Evolutionary conservation across 2,797 vertebrate genomes (phyloP).

Genomic region (Acrossocheilus fasciatus): DNA sequence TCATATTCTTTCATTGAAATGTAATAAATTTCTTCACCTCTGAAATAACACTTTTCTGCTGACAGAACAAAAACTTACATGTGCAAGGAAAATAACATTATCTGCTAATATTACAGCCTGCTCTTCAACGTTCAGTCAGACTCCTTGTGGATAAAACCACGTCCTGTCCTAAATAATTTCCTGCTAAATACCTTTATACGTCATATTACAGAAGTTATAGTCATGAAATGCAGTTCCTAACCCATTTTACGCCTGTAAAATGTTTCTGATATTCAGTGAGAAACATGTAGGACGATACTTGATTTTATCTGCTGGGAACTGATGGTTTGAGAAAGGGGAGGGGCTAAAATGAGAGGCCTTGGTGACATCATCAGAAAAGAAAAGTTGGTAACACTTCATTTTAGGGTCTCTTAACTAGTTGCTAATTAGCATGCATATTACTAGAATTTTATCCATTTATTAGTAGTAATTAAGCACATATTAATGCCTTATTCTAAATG

Average conservation of each 20-base stretch:
- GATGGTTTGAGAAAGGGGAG: neutral
- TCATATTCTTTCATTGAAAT: neutral
- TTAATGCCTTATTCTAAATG: too few relatives aligned
- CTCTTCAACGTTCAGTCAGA: neutral
- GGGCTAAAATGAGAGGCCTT: neutral
- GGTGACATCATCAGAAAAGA: neutral
- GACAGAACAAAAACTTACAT: constrained; percentile 1
- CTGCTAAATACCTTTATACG: neutral
- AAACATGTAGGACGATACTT: neutral
- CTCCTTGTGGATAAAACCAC: neutral
- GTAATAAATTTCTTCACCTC: neutral
- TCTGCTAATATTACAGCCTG: neutral
- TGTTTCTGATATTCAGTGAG: neutral
- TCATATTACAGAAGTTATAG: neutral
- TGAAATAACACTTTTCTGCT: neutral
- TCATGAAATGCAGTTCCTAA: neutral
- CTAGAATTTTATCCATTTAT: too few relatives aligned
- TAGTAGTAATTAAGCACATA: too few relatives aligned
- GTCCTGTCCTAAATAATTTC: neutral
- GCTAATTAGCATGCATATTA: too few relatives aligned
- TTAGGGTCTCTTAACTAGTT: too few relatives aligned
- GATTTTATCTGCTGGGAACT: neutral
- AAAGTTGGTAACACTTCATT: neutral
- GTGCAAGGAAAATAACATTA: neutral
- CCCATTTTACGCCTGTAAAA: neutral